These are phyloP conservation scores for Olivierus martensii DNA, from an alignment of 1,140 invertebrate species.

Conservation along the genomic window DNA sequence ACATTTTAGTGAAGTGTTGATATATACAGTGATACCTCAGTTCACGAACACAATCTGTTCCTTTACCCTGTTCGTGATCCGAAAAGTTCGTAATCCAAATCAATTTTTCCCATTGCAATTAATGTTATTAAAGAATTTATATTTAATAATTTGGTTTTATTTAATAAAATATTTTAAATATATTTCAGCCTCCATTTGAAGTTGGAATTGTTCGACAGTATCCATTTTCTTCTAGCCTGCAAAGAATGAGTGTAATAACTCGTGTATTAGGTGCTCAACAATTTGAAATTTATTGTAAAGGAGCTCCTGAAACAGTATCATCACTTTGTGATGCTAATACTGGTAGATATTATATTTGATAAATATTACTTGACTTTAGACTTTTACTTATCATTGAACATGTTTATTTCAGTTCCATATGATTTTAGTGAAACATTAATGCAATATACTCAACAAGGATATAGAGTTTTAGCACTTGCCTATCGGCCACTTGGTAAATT, in stretches of 20 bases:
- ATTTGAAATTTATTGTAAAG: constrained; percentile 72
- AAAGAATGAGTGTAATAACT: constrained; percentile 71
- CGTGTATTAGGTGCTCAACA: constrained; percentile 45
- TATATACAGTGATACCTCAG: too few species aligned
- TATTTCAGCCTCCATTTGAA: neutral
- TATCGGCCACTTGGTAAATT: constrained; percentile 31
- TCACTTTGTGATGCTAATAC: constrained; percentile 46
- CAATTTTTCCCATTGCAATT: too few species aligned
- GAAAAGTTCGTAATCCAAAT: too few species aligned
- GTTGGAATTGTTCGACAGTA: constrained; percentile 78
- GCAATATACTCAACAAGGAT: constrained; percentile 69
- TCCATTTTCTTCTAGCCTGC: constrained; percentile 71
- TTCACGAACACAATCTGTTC: too few species aligned
- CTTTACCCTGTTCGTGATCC: too few species aligned
- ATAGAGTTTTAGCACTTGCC: constrained; percentile 69
- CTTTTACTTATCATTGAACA: neutral
- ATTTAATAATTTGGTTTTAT: too few species aligned
- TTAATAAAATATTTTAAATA: too few species aligned
- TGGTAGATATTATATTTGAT: neutral
- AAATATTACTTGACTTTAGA: neutral
- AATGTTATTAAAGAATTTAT: too few species aligned
- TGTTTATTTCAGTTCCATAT: constrained; percentile 39
- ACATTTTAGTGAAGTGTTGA: too few species aligned
- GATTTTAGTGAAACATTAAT: constrained; percentile 51
- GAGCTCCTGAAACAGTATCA: constrained; percentile 77